Evolutionary conservation across 2,797 vertebrate genomes (phyloP).

Genomic region (Acanthurus leucopareius): DNA sequence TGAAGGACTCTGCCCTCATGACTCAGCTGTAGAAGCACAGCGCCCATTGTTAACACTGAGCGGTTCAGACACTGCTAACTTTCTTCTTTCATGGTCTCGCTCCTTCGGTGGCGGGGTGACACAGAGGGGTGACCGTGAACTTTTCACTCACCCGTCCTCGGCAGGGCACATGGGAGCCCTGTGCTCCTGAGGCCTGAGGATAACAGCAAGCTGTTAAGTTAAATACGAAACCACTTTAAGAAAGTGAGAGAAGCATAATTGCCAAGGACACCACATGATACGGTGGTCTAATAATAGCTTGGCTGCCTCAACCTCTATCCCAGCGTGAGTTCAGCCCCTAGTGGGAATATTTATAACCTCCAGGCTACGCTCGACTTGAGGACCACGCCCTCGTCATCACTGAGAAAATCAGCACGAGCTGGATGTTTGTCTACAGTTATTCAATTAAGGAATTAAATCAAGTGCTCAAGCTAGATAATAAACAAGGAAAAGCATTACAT

Average conservation of each 20-base stretch:
- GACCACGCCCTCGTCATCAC: conserved; percentile 47
- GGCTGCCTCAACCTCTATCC: conserved; percentile 68
- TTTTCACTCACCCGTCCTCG: conserved; percentile 12
- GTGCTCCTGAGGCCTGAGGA: conserved; percentile 14
- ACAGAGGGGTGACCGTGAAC: conserved; percentile 37
- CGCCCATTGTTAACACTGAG: conserved; percentile 42
- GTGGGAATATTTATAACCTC: conserved; percentile 67
- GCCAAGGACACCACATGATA: conserved; percentile 64
- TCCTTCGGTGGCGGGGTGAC: conserved; percentile 19
- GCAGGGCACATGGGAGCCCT: conserved; percentile 9
- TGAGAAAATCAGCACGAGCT: conserved; percentile 42
- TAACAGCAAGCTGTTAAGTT: conserved; percentile 22
- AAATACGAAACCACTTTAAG: conserved; percentile 41
- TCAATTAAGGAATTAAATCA: conserved; percentile 46
- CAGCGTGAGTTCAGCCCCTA: conserved; percentile 48
- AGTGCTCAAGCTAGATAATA: conserved; percentile 15
- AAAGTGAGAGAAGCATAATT: conserved; percentile 60
- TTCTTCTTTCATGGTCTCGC: conserved; percentile 38
- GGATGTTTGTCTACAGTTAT: conserved; percentile 17
- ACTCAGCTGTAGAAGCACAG: conserved; percentile 55
- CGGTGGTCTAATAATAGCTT: conserved; percentile 73
- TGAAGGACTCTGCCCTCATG: conserved; percentile 44
- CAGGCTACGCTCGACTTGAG: conserved; percentile 6
- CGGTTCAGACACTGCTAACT: conserved; percentile 33
- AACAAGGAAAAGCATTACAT: conserved; percentile 6